Percentiles rank a stretch among this genome's conserved stretches.
Conservation (phyloP, 2,888 invertebrate species). For the Trichopoda pennipes region DNA sequence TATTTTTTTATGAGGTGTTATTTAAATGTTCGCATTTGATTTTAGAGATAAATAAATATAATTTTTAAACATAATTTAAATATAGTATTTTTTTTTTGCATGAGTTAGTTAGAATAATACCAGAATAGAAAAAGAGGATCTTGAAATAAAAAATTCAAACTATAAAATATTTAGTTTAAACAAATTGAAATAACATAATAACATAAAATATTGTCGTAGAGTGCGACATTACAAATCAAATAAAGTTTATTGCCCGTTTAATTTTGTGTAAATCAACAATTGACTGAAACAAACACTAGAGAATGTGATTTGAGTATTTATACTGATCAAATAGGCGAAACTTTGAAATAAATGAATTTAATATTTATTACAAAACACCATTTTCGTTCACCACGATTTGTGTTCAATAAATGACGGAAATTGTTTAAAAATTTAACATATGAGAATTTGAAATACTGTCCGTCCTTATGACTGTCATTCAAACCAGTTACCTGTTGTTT, state of each 20-base stretch:
- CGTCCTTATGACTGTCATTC: conserved; percentile 10
- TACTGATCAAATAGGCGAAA: conserved; percentile 43
- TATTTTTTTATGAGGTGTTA: conserved; percentile 54
- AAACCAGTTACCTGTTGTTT: conserved; percentile 1
- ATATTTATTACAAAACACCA: conserved; percentile 33
- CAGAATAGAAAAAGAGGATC: background rate
- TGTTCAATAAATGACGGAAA: conserved; percentile 63
- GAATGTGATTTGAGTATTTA: conserved; percentile 10
- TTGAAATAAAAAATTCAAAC: background rate
- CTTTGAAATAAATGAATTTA: conserved; percentile 42
- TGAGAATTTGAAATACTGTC: conserved; percentile 16
- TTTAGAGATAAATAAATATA: conserved; percentile 57
- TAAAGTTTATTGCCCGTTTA: conserved; percentile 53
- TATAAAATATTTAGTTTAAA: conserved; percentile 8
- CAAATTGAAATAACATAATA: conserved; percentile 26
- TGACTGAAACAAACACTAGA: background rate
- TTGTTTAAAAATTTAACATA: conserved; percentile 44
- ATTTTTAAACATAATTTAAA: conserved; percentile 33
- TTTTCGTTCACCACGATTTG: conserved; percentile 47
- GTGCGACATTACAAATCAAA: conserved; percentile 26
- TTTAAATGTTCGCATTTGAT: conserved; percentile 59
- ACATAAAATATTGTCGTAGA: conserved; percentile 8
- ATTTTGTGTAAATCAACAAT: conserved; percentile 7
- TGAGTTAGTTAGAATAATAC: background rate
- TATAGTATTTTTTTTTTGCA: background rate